Percentiles rank a stretch among this genome's conserved stretches.
These are phyloP conservation scores for Galago senegalensis DNA, from an alignment of 2,797 vertebrate genomes.

Conservation along the genomic window DNA sequence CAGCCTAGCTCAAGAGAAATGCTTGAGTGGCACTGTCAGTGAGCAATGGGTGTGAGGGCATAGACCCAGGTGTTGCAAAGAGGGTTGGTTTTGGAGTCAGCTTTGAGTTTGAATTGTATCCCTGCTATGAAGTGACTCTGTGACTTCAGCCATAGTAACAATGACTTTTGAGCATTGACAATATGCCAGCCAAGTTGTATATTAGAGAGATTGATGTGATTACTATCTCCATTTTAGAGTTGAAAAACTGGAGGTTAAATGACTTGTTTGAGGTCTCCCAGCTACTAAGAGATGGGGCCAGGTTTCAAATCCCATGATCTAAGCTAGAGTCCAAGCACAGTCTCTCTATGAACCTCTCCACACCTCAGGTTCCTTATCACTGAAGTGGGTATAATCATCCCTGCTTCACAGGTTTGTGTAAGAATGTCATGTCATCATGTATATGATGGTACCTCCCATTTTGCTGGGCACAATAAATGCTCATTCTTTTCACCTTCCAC, in stretches of 20 bases:
- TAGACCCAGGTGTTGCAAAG: background rate
- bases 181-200: background rate
- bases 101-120: background rate
- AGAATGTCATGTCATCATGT: background rate
- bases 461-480: background rate
- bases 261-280: background rate
- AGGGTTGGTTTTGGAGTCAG: background rate
- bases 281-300: background rate
- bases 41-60: background rate
- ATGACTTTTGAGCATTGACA: slow-evolving; percentile 38
- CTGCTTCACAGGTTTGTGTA: background rate
- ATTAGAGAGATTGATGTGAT: background rate
- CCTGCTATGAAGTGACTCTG: background rate
- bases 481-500: background rate
- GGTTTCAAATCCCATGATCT: background rate
- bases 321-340: background rate
- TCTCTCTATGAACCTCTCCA: background rate
- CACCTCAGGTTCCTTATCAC: background rate
- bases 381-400: background rate
- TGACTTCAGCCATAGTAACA: background rate
- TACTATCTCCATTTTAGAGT: slow-evolving; percentile 42
- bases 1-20: slow-evolving; percentile 1
- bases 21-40: background rate
- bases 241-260: slow-evolving; percentile 34
- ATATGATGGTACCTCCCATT: background rate